Base-by-base conservation (phyloP, 2,888 invertebrate genomes). In the Trichopoda pennipes region DNA sequence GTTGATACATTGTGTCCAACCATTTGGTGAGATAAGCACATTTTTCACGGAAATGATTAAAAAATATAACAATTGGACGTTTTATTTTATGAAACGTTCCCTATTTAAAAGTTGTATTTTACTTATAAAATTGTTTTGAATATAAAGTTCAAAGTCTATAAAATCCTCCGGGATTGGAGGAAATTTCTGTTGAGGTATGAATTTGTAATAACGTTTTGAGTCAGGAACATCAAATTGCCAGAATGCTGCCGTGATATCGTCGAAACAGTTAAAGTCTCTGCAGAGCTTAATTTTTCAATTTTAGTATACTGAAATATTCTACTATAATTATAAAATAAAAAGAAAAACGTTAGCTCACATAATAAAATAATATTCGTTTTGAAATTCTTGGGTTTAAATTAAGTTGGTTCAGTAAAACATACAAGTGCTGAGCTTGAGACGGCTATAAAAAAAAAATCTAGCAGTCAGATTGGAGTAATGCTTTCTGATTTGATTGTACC, bases 31-130 rank as follows among this genome's bases (percentile, higher is more conserved):
- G 79, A 21, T 76, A 72, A 19, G 49, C 63, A 79, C 82, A 82
- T 58, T 82, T 82, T 38, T 72, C 79, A 7, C 72, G 75, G 44
- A 79, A 82, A 61, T 82, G 79, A 55, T 79, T 79, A 4, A 74
- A 79, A 35, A 60, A 47, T 47, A 80, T 58, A 12, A 80, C 12
- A 16, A 64, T 76, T 6, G 64, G 80, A 3, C 16, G 32, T 19
- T 23, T 16, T 8, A 80, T 76, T 32, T 66, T 4, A 23, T 66
- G 21, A 55, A 75, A 80, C 47, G 56, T 55, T 19, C 35, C 10
- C 75, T 75, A 16, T 70, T 44, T 53, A 80, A 66, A 14, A 70
- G 58, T 60, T 75, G 58, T 14, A 80, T 35, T 56, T 70, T 64
- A 19, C 53, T 49, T 12, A 51, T 16, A 17, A 44, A 80, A n/a